Evolutionary conservation across 2,888 invertebrate genomes (phyloP).

Genomic region (Uloborus plumipes): DNA sequence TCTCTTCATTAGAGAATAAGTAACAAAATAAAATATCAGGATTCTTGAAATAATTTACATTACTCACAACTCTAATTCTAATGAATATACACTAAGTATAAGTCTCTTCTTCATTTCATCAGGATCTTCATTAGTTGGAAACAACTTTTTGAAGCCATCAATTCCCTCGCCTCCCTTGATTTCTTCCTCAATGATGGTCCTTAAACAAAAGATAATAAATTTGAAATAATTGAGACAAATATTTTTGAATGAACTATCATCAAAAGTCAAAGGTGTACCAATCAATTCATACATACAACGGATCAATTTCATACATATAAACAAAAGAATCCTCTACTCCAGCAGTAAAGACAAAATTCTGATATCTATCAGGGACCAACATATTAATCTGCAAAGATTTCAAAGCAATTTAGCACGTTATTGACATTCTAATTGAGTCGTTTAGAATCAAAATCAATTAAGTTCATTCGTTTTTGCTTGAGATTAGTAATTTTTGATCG

Average conservation of each 20-base stretch:
- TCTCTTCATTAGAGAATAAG: neutral
- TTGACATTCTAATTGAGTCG: neutral
- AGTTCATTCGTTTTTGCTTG: too few relatives aligned
- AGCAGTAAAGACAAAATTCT: conserved; percentile 43
- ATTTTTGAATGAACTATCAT: too few relatives aligned
- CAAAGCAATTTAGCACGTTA: neutral
- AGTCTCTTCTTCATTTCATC: conserved; percentile 44
- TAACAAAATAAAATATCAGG: too few relatives aligned
- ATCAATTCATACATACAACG: conserved; percentile 25
- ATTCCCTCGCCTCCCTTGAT: conserved; percentile 23
- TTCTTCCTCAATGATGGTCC: conserved; percentile 25
- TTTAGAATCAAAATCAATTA: too few relatives aligned
- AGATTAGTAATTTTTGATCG: too few relatives aligned
- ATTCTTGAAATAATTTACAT: neutral
- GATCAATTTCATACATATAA: conserved; percentile 47
- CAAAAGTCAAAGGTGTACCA: neutral
- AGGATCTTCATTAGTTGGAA: conserved; percentile 35
- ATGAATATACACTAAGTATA: conserved; percentile 43
- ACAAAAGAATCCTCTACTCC: conserved; percentile 47
- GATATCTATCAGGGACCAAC: conserved; percentile 14
- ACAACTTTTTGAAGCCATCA: conserved; percentile 41
- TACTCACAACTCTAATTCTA: conserved; percentile 46
- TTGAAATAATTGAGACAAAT: too few relatives aligned
- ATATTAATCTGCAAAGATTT: conserved; percentile 25
- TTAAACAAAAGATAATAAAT: neutral